phyloP scores from a whole-genome alignment of 2,888 invertebrate genomes.

The Trilocha varians region DNA sequence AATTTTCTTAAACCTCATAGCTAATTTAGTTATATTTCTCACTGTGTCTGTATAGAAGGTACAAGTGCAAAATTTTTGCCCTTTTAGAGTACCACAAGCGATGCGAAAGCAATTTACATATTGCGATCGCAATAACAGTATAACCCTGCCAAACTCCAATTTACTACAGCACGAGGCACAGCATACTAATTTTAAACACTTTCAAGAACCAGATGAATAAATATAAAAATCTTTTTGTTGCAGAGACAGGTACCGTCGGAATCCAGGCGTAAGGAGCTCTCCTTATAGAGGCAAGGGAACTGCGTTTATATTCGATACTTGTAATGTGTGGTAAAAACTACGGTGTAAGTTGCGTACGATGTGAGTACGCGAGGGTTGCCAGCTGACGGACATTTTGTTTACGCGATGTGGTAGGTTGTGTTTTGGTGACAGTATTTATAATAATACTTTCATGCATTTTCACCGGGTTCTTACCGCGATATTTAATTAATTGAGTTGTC shows the following conservation, averaged over 20 bases:
- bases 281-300: constrained; percentile 61
- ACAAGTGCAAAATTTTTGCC: no score
- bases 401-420: no score
- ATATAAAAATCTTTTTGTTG: constrained; percentile 60
- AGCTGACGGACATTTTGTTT: constrained; percentile 2
- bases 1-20: no score
- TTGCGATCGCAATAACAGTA: no score
- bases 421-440: no score
- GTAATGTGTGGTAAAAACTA: constrained; percentile 53
- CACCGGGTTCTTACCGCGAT: no score
- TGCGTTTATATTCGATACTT: constrained; percentile 50
- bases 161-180: constrained; percentile 24
- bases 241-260: constrained; percentile 56
- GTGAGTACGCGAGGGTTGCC: constrained; percentile 44
- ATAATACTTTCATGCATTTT: no score
- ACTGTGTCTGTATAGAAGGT: no score
- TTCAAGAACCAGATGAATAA: constrained; percentile 54
- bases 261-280: constrained; percentile 54
- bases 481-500: no score
- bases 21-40: no score
- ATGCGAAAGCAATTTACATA: no score
- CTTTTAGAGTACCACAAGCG: no score
- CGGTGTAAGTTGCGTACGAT: constrained; percentile 56
- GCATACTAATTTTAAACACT: constrained; percentile 48
- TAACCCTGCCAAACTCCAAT: constrained; percentile 13